Percentiles rank a stretch among this genome's conserved stretches.
These are phyloP conservation scores for Zaprionus ghesquierei DNA, from an alignment of 1,140 invertebrate species.

Conservation along the genomic window DNA sequence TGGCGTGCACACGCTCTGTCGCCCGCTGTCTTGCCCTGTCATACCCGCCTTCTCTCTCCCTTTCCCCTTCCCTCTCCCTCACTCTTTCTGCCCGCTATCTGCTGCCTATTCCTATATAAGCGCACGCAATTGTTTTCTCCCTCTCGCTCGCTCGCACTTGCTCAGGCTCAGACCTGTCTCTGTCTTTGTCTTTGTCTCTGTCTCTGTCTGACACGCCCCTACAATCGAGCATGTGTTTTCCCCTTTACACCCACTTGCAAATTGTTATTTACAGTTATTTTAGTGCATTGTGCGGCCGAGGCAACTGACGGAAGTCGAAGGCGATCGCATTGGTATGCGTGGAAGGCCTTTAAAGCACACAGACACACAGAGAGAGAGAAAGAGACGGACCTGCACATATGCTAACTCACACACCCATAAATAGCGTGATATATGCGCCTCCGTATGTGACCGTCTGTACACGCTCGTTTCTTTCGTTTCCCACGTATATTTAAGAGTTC, in stretches of 20 bases:
- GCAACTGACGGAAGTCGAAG: slow-evolving; percentile 38
- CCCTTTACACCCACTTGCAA: slow-evolving; percentile 66
- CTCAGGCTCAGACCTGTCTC: background rate
- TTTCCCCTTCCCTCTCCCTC: background rate
- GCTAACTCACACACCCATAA: slow-evolving; percentile 26
- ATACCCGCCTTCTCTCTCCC: background rate
- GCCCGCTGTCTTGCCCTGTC: background rate
- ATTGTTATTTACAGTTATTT: slow-evolving; percentile 80
- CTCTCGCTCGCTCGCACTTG: background rate
- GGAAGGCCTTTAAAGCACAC: slow-evolving; percentile 32
- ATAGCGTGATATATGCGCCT: slow-evolving; percentile 9
- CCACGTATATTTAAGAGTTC: slow-evolving; percentile 57
- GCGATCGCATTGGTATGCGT: slow-evolving; percentile 6
- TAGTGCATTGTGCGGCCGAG: slow-evolving; percentile 66
- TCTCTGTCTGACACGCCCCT: slow-evolving; percentile 59
- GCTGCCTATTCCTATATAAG: background rate
- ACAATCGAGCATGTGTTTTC: slow-evolving; percentile 56
- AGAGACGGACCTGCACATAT: background rate
- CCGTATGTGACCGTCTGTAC: background rate
- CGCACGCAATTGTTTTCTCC: background rate
- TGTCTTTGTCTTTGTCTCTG: background rate
- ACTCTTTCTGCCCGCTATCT: slow-evolving; percentile 6
- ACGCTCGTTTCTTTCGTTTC: slow-evolving; percentile 13
- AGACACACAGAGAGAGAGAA: background rate
- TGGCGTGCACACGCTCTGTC: slow-evolving; percentile 7